phyloP scores from a whole-genome alignment of 2,888 invertebrate genomes.

The Keiferia lycopersicella region DNA sequence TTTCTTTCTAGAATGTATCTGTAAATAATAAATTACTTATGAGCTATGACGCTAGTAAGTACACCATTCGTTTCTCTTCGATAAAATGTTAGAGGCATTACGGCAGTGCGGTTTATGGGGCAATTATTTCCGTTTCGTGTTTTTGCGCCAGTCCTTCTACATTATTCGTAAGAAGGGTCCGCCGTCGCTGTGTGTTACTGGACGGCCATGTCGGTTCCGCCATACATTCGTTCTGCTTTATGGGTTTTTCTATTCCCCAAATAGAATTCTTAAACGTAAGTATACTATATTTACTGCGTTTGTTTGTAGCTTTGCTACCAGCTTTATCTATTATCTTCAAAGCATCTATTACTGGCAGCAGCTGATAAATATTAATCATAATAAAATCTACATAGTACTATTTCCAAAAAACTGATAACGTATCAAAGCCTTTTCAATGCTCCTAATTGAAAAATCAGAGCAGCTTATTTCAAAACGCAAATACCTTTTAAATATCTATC shows the following conservation, averaged over 20 bases:
- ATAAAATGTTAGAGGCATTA: not conserved
- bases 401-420: too few species aligned
- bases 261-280: not conserved
- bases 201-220: not conserved
- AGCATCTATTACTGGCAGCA: too few species aligned
- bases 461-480: not conserved
- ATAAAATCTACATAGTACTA: too few species aligned
- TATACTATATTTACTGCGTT: too few species aligned
- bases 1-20: too few species aligned
- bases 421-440: too few species aligned
- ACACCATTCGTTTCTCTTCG: not conserved
- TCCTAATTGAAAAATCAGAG: not conserved
- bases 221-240: not conserved
- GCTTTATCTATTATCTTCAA: too few species aligned
- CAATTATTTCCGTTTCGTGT: not conserved
- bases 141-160: not conserved
- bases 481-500: not conserved
- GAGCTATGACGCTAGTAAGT: too few species aligned
- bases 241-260: not conserved
- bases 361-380: too few species aligned
- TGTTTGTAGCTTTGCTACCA: too few species aligned
- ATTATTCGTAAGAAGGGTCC: conserved; percentile 19
- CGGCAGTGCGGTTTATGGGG: not conserved
- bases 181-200: conserved; percentile 6
- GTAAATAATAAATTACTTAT: too few species aligned